These are phyloP conservation scores for Phymanthus crucifer DNA, from an alignment of 92 coral and sea anemone genomes.

Conservation along the genomic window DNA sequence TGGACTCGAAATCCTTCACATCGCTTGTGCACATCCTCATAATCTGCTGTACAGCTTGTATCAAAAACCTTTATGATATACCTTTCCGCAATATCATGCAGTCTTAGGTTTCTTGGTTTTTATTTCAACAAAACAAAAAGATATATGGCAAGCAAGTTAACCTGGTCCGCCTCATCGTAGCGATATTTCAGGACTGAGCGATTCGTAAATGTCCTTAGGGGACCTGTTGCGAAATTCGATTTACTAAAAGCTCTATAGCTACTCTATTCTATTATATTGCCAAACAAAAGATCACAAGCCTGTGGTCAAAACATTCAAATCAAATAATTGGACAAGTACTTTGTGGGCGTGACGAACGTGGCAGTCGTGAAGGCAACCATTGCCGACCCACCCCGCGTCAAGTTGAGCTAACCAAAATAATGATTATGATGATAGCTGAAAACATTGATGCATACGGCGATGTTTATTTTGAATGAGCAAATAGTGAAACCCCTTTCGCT, in stretches of 20 bases:
- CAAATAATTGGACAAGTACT: constrained; percentile 5
- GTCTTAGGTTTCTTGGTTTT: too few relatives aligned
- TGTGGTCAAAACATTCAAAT: constrained; percentile 9
- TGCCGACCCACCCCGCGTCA: not conserved
- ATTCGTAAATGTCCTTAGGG: not conserved
- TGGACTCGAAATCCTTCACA: too few relatives aligned
- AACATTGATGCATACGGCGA: not conserved
- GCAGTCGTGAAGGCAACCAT: constrained; percentile 2
- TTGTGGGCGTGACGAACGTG: constrained; percentile 31
- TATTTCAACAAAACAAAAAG: too few relatives aligned
- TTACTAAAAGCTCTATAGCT: not conserved
- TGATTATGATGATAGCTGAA: not conserved
- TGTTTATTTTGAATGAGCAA: too few relatives aligned
- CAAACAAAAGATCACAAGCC: constrained; percentile 5
- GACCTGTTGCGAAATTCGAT: not conserved
- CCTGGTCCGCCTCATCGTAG: not conserved
- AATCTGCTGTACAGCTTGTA: too few relatives aligned
- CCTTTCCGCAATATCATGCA: too few relatives aligned
- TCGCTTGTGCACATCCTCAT: too few relatives aligned
- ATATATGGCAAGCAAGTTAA: not conserved
- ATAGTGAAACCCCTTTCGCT: not conserved
- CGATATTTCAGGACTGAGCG: not conserved
- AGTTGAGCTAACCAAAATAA: not conserved
- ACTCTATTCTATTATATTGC: not conserved
- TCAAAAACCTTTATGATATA: too few relatives aligned